Conservation (phyloP, 2,113 vertebrate genomes). For the Nipponia nippon region DNA sequence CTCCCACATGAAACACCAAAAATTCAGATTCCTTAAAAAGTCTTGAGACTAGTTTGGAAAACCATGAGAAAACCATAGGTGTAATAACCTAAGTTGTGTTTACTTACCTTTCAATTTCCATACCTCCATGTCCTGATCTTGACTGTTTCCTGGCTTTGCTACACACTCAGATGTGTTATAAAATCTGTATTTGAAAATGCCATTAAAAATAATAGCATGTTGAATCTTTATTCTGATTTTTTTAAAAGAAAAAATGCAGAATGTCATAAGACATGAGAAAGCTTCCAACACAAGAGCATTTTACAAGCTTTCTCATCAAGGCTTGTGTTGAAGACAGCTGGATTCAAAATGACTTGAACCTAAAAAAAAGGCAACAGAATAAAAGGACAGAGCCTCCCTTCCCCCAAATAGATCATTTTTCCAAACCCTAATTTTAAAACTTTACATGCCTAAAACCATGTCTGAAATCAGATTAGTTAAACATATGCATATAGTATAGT, state of each 20-base stretch:
- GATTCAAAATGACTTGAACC: neutral
- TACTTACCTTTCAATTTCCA: neutral
- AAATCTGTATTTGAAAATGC: neutral
- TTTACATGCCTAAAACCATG: neutral
- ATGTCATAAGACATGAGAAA: neutral
- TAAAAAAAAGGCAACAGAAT: neutral
- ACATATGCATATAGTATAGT: fast-evolving
- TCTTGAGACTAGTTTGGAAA: neutral
- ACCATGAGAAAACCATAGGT: neutral
- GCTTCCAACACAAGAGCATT: neutral
- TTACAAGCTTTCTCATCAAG: neutral
- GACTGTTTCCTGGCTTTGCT: neutral
- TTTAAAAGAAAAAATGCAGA: neutral
- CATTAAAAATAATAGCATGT: neutral
- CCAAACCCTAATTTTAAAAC: neutral
- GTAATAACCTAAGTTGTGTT: neutral
- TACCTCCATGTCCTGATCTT: neutral
- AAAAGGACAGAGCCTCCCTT: neutral
- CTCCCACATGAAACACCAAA: neutral
- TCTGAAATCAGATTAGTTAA: neutral
- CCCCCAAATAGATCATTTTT: neutral
- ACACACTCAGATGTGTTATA: neutral
- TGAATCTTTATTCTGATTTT: neutral
- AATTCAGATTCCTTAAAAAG: neutral
- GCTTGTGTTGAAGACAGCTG: neutral